A percentile compares a stretch with the other conserved stretches of the same genome.
Conservation (phyloP, 2,888 invertebrate species). For the Oconnorella tubifera region DNA sequence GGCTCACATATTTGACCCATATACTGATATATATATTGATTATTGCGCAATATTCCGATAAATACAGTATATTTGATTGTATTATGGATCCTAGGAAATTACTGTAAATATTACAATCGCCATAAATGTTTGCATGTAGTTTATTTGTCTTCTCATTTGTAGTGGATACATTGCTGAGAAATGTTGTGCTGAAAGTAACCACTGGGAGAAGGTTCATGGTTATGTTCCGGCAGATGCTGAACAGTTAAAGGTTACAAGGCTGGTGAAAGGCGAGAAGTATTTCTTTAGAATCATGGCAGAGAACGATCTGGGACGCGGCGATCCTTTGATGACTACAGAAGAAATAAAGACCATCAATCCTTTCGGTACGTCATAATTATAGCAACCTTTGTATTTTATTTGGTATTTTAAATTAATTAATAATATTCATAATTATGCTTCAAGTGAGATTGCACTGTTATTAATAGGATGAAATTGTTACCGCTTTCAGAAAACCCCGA, state of each 20-base stretch:
- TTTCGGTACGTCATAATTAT: constrained; percentile 12
- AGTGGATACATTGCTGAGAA: constrained; percentile 11
- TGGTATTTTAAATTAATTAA: background rate
- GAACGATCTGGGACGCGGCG: constrained; percentile 10
- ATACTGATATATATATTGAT: too few species aligned
- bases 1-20: too few species aligned
- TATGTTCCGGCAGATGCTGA: background rate
- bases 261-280: background rate
- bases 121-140: too few species aligned
- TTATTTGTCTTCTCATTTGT: too few species aligned
- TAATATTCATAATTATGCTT: background rate
- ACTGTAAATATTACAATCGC: too few species aligned
- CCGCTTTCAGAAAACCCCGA: constrained; percentile 1
- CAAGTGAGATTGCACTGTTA: too few species aligned
- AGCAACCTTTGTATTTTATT: too few species aligned
- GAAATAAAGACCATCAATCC: constrained; percentile 2
- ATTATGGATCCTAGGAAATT: too few species aligned
- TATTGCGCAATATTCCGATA: too few species aligned
- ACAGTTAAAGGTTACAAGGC: constrained; percentile 1
- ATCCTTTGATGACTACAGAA: background rate
- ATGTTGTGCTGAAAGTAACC: background rate
- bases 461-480: background rate
- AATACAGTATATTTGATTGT: too few species aligned
- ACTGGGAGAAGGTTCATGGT: constrained; percentile 3
- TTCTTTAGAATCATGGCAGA: constrained; percentile 12